These are phyloP conservation scores for Cisticola juncidis DNA, from an alignment of 2,113 vertebrate species.

Conservation along the genomic window DNA sequence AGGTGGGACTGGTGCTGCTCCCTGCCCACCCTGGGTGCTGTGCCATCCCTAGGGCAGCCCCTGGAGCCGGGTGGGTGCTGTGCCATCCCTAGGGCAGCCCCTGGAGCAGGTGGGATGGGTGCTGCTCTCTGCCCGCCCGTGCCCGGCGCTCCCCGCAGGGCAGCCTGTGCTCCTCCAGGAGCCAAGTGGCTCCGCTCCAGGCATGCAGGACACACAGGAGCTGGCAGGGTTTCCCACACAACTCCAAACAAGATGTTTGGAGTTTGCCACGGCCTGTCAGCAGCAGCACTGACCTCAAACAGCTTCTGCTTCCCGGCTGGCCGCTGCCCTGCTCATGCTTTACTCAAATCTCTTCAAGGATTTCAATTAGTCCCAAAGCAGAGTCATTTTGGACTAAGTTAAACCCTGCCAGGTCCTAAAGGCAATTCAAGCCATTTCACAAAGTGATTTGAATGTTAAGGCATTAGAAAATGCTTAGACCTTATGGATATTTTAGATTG, in stretches of 20 bases:
- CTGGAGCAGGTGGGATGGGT: background rate
- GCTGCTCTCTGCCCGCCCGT: background rate
- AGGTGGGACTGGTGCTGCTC: too few relatives aligned
- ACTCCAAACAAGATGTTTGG: background rate
- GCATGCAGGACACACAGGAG: background rate
- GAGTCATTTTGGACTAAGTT: background rate
- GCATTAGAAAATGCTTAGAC: background rate
- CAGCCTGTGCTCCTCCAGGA: fast-evolving
- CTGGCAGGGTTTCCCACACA: background rate
- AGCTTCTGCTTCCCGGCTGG: background rate
- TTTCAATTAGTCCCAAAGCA: background rate
- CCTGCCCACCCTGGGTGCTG: too few relatives aligned
- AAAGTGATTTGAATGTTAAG: background rate
- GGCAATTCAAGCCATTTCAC: background rate
- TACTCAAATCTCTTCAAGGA: background rate
- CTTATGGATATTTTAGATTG: background rate
- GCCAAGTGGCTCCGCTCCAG: background rate
- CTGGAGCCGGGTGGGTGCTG: background rate
- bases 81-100: background rate
- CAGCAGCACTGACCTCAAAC: background rate
- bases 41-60: background rate
- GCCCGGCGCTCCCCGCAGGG: fast-evolving
- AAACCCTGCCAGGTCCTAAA: background rate
- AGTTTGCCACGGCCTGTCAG: background rate
- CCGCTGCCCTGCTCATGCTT: fast-evolving